These are phyloP conservation scores for Alcedo quadribrachys DNA, from an alignment of 2,797 vertebrate genomes.

Conservation along the genomic window DNA sequence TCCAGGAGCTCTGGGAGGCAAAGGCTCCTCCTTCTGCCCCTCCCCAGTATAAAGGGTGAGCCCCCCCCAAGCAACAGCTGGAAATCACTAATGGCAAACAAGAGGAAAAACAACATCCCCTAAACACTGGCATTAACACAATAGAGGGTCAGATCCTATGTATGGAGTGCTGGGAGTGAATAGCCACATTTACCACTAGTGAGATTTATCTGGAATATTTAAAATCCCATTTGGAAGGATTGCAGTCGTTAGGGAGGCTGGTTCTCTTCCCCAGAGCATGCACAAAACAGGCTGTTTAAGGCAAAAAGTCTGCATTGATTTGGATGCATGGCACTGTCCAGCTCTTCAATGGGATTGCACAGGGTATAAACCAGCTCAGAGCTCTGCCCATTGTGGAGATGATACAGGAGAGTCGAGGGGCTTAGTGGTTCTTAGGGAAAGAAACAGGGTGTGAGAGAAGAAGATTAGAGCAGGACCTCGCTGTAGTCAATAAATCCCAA, in stretches of 20 bases:
- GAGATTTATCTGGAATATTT: conserved; percentile 18
- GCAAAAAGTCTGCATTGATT: neutral
- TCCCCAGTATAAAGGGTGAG: rapidly evolving
- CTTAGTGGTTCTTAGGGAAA: conserved; percentile 41
- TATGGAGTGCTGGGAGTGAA: neutral
- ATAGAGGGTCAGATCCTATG: neutral
- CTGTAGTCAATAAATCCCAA: conserved; percentile 31
- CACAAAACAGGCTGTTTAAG: neutral
- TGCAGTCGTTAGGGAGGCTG: neutral
- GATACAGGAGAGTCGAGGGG: conserved; percentile 22
- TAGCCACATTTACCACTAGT: conserved; percentile 26
- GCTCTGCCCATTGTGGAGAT: conserved; percentile 13
- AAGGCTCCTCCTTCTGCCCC: rapidly evolving
- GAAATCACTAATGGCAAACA: neutral
- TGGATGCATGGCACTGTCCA: neutral
- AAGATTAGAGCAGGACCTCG: conserved; percentile 34
- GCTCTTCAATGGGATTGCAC: neutral
- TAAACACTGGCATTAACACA: neutral
- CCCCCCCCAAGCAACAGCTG: neutral
- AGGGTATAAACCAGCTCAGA: neutral
- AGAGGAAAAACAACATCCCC: neutral
- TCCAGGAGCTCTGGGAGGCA: neutral
- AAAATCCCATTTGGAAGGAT: conserved; percentile 46
- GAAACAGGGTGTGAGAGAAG: conserved; percentile 24
- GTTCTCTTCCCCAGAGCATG: neutral